Conservation (phyloP, 2,888 invertebrate species). For the Drosophila kuntzei region DNA sequence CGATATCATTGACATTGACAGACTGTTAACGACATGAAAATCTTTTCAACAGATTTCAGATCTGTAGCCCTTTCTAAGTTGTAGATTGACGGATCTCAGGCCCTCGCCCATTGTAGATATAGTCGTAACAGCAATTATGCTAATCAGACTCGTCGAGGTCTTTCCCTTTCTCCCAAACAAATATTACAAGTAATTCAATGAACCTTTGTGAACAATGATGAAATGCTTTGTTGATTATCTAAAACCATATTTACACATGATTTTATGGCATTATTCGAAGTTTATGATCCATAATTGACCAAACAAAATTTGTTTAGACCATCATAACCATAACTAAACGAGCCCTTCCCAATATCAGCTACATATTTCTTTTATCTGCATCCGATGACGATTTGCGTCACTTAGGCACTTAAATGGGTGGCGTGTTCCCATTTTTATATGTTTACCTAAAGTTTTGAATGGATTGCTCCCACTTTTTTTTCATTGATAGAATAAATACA, state of each 20-base stretch:
- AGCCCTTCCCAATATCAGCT: slow-evolving; percentile 1
- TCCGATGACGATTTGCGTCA: slow-evolving; percentile 41
- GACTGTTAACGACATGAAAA: slow-evolving; percentile 13
- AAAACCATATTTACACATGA: slow-evolving; percentile 34
- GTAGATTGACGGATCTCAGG: slow-evolving; percentile 31
- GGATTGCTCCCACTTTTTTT: slow-evolving; percentile 7
- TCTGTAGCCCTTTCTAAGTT: slow-evolving; percentile 48
- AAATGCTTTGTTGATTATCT: slow-evolving; percentile 29
- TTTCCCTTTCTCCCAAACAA: slow-evolving; percentile 62
- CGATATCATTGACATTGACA: slow-evolving; percentile 17
- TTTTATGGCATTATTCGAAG: slow-evolving; percentile 34
- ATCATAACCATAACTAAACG: not conserved
- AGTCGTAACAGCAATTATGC: slow-evolving; percentile 68
- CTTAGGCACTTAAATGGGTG: slow-evolving; percentile 24
- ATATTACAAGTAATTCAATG: slow-evolving; percentile 41
- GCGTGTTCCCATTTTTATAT: slow-evolving; percentile 9
- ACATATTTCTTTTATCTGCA: slow-evolving; percentile 14
- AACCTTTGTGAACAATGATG: slow-evolving; percentile 44
- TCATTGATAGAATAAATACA: slow-evolving; percentile 43
- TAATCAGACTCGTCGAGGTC: slow-evolving; percentile 65
- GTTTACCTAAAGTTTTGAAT: not conserved
- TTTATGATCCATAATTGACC: slow-evolving; percentile 20
- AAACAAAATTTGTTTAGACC: slow-evolving; percentile 16
- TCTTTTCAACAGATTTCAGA: slow-evolving; percentile 8
- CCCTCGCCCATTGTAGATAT: slow-evolving; percentile 52